Conservation (phyloP, 2,797 vertebrate genomes). For the Meda fulgida region DNA sequence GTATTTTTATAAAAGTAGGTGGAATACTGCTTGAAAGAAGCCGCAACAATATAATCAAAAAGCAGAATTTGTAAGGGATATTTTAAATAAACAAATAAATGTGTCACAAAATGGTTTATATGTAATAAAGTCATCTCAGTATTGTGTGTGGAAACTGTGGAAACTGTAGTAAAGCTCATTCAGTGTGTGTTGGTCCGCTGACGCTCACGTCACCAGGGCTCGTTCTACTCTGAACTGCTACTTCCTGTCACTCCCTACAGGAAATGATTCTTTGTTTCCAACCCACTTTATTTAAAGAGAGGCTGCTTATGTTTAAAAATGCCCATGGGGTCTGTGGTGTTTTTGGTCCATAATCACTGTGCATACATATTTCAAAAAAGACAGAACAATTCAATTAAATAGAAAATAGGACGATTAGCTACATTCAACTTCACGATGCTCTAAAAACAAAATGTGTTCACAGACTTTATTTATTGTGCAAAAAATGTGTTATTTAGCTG, state of each 20-base stretch:
- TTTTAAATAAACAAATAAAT: not conserved
- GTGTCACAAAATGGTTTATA: not conserved
- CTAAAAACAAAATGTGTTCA: not conserved
- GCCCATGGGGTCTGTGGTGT: not conserved
- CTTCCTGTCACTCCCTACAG: conserved; percentile 14
- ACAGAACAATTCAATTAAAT: too few relatives aligned
- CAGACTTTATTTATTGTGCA: not conserved
- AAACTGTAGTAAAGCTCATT: not conserved
- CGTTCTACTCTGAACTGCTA: not conserved
- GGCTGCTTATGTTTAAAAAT: not conserved
- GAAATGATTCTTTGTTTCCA: not conserved
- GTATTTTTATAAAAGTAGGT: not conserved
- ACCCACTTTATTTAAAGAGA: not conserved
- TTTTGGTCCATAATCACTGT: not conserved
- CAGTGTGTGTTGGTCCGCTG: not conserved
- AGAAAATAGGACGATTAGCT: not conserved
- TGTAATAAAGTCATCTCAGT: not conserved
- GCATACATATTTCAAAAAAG: not conserved
- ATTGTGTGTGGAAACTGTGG: not conserved
- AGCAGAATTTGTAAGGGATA: not conserved
- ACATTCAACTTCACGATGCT: not conserved
- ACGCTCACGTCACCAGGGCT: not conserved
- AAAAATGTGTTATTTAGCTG: not conserved
- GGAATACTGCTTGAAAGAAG: not conserved
- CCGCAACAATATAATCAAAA: not conserved